Base-by-base conservation (phyloP, 2,797 vertebrate genomes). In the Zalophus californianus region DNA sequence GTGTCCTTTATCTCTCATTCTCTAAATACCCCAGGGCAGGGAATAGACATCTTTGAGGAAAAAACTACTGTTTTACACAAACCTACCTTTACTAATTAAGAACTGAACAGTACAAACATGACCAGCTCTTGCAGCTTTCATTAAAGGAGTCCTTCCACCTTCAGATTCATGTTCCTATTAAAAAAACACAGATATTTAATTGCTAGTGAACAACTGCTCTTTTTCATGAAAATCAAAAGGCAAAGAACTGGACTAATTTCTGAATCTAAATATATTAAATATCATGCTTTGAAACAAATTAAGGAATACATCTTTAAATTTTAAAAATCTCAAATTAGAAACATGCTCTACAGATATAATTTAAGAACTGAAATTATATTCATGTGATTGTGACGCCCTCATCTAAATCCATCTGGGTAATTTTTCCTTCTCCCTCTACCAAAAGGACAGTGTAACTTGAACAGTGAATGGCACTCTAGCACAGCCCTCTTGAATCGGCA, bases 41-140 rank as follows among this genome's bases (percentile, higher is more conserved):
- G 3, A 2, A 84, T 0, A 73, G 44, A 79, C 1, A 79, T 3
- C 5, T 85, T 25, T 77, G 35, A 44, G 64, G 18, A 4, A 52
- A 12, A 72, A 32, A 50, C 4, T 56, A 75, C 11, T 32, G 44
- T 52, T 84, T 90, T 88, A 80, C 5, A 54, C 27, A 20, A 94
- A 86, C 98, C 92, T 98, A 99, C 99, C 99, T 99, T 99, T 99
- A 96, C 99, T 99, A 95, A 99, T 99, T 98, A 99, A 98, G 98
- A 99, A 99, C 97, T 99, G 99, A 96, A 99, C 99, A 93, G 99
- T 99, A 97, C 99, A 99, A 97, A 99, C 99, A 90, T 99, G 99
- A 94, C 99, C 99, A 62, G 99, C 99, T 98, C 99, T 99, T 64
- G 99, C 99, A 96, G 99, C 99, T 98, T 99, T 99, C 99, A 99